Evolutionary conservation across 1,140 invertebrate species (phyloP), one percentile per base, ranked within the genome.

Genomic region (Zophobas atratus): DNA sequence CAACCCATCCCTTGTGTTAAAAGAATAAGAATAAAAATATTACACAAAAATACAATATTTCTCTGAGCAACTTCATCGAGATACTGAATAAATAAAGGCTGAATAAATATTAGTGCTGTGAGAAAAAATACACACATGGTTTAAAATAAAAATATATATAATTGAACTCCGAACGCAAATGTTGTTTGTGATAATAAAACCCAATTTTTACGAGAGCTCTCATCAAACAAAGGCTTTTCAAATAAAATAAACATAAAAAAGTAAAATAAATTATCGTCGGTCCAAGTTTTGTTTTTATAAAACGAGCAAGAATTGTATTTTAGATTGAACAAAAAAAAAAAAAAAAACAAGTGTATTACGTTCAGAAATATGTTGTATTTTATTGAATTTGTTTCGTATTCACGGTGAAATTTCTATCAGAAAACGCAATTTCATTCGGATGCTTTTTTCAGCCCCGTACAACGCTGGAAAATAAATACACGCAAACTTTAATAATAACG

Each of bases 131-230:
- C 78, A 75, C 60, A 77, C 78, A 78, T 56, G 71, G 78, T 81
- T 79, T 77, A 79, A 77, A 73, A 67, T 67, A 76, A 73, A 77
- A 72, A 77, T 77, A 72, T 77, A 77, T 77, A 72, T 77, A 77
- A 77, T 73, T 73, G 67, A 71, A 72, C 70, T 79, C 78, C 70
- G 82, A 80, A 84, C 80, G 76, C 81, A 83, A 84, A 84, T 83
- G 79, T 84, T 84, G 81, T 84, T 83, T 81, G 82, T 81, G 79
- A 84, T 83, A 84, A 84, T 84, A 84, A 83, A 83, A 82, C 81
- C 79, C 83, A 82, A 84, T 84, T 84, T 84, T 84, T 83, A 82
- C 82, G 80, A 82, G 83, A 82, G 81, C 80, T 81, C 82, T 82
- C 82, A 81, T 83, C 81, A 83, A 84, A 84, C 82, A 84, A 83